Percentiles rank a stretch among this genome's conserved stretches.
These are phyloP conservation scores for Garrulus glandarius DNA, from an alignment of 2,797 vertebrate genomes.

Conservation along the genomic window DNA sequence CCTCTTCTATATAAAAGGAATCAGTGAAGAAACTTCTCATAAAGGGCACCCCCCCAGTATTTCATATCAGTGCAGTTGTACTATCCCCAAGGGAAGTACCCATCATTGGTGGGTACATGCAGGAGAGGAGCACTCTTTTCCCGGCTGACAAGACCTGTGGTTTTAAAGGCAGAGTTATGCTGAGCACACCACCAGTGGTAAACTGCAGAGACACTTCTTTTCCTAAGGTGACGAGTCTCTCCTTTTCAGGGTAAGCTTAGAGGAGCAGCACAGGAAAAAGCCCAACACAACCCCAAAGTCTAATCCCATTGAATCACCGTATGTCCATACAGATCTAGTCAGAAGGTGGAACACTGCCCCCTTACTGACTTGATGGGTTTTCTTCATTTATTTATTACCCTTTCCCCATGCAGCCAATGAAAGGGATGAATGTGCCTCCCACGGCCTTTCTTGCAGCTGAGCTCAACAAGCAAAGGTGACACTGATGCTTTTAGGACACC, in stretches of 20 bases:
- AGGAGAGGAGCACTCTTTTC: not conserved
- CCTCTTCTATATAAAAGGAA: not conserved
- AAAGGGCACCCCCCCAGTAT: not conserved
- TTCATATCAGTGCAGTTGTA: not conserved
- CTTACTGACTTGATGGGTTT: not conserved
- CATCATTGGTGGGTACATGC: accelerated
- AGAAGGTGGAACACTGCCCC: not conserved
- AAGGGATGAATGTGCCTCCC: not conserved
- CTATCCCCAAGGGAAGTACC: not conserved
- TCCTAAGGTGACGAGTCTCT: not conserved
- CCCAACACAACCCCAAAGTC: not conserved
- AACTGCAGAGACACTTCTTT: not conserved
- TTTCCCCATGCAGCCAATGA: accelerated
- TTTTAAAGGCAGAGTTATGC: not conserved
- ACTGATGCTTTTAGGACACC: not conserved
- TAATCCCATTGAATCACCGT: not conserved
- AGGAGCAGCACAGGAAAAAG: not conserved
- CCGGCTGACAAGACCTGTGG: not conserved
- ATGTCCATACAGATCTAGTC: not conserved
- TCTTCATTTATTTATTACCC: not conserved
- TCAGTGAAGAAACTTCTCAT: not conserved
- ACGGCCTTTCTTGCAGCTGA: not conserved
- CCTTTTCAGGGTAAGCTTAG: not conserved
- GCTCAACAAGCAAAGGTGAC: not conserved
- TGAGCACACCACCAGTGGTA: not conserved